Conservation (phyloP, 2,797 vertebrate genomes). For the Crypturellus tataupa region DNA sequence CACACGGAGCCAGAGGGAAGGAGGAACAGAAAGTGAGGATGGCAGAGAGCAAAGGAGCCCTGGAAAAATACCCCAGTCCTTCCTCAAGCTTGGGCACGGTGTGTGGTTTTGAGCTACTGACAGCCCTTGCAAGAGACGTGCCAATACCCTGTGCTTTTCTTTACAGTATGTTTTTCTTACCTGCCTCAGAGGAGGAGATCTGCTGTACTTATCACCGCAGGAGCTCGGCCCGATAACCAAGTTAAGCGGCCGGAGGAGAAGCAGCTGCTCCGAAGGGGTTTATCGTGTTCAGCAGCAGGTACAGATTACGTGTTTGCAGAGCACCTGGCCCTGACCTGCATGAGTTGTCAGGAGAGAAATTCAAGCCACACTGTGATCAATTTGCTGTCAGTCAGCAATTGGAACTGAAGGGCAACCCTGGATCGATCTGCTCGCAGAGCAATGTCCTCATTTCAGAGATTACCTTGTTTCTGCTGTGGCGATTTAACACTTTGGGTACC, state of each 20-base stretch:
- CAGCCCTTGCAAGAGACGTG: neutral
- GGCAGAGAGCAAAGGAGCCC: neutral
- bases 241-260: conserved; percentile 19
- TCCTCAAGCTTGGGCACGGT: accelerated
- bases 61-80: accelerated
- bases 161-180: conserved; percentile 41
- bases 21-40: neutral
- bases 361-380: conserved; percentile 2
- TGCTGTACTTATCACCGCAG: conserved; percentile 11
- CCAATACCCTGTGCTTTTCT: neutral
- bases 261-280: neutral
- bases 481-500: neutral
- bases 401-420: conserved; percentile 39
- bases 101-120: neutral
- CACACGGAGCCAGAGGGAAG: neutral
- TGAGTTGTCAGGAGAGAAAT: neutral
- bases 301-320: neutral
- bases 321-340: neutral
- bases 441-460: conserved; percentile 23
- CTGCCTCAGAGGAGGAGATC: conserved; percentile 28
- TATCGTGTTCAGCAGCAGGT: neutral
- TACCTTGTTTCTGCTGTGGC: neutral
- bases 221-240: conserved; percentile 29
- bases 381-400: neutral
- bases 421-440: neutral